Conservation (phyloP, 1,140 invertebrate species). For the Whitmania pigra region DNA sequence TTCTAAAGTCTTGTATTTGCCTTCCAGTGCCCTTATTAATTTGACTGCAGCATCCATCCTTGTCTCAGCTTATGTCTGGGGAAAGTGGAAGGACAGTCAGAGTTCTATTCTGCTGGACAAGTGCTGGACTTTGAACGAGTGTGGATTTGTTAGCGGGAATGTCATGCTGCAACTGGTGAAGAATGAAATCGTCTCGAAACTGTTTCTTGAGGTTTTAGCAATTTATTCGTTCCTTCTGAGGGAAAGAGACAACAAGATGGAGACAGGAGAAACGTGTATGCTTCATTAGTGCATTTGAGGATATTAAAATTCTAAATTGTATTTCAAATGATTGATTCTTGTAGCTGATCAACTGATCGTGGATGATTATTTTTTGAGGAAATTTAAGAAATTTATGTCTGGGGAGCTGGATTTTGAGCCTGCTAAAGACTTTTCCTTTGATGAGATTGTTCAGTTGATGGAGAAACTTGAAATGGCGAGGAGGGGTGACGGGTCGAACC, state of each 20-base stretch:
- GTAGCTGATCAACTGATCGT: too few species aligned
- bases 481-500: too few species aligned
- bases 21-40: neutral
- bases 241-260: neutral
- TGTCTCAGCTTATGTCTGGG: neutral
- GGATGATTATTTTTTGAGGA: too few species aligned
- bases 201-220: neutral
- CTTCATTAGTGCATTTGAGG: too few species aligned
- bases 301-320: too few species aligned
- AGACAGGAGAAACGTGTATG: neutral
- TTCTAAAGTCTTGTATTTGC: neutral
- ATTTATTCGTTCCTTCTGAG: neutral
- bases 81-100: neutral
- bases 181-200: neutral
- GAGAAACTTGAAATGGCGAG: too few species aligned
- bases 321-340: too few species aligned
- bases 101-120: neutral
- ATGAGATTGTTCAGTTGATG: too few species aligned
- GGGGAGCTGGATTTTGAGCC: too few species aligned
- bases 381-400: too few species aligned
- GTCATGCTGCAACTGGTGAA: neutral
- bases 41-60: neutral
- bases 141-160: neutral
- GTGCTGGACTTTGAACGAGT: neutral
- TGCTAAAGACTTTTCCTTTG: too few species aligned